A percentile compares a stretch with the other conserved stretches of the same genome.
These are phyloP conservation scores for Slavum lentiscoides DNA, from an alignment of 2,888 invertebrate genomes.

Conservation along the genomic window DNA sequence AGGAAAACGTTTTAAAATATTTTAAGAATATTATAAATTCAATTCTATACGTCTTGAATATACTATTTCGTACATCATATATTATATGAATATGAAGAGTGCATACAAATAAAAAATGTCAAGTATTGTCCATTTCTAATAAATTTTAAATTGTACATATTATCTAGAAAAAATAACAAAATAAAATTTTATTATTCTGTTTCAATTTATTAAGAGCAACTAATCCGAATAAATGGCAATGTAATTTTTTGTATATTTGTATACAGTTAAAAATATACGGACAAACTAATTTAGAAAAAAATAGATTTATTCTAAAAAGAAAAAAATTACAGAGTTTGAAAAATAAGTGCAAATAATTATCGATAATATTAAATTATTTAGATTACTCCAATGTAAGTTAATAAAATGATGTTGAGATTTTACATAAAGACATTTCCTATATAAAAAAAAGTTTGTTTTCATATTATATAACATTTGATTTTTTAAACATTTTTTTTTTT, in stretches of 20 bases:
- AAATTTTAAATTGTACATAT: constrained; percentile 11
- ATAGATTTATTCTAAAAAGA: constrained; percentile 21
- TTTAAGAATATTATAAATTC: no score
- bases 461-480: constrained; percentile 35
- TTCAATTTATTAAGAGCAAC: constrained; percentile 34
- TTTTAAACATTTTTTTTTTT: constrained; percentile 42
- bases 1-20: no score
- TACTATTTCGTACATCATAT: no score
- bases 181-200: constrained; percentile 12
- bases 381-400: constrained; percentile 32
- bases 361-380: constrained; percentile 48
- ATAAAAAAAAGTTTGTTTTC: constrained; percentile 40
- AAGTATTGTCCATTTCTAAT: background rate
- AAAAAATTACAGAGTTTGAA: constrained; percentile 13
- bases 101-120: no score
- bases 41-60: no score
- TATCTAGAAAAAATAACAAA: constrained; percentile 19
- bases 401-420: constrained; percentile 35
- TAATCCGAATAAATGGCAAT: constrained; percentile 36
- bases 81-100: no score
- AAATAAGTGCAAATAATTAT: constrained; percentile 42
- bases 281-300: constrained; percentile 43
- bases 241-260: constrained; percentile 12
- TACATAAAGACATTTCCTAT: constrained; percentile 32
- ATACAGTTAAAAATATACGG: constrained; percentile 16